phyloP scores from a whole-genome alignment of 2,888 invertebrate species.

The Ornithoptera priamus region DNA sequence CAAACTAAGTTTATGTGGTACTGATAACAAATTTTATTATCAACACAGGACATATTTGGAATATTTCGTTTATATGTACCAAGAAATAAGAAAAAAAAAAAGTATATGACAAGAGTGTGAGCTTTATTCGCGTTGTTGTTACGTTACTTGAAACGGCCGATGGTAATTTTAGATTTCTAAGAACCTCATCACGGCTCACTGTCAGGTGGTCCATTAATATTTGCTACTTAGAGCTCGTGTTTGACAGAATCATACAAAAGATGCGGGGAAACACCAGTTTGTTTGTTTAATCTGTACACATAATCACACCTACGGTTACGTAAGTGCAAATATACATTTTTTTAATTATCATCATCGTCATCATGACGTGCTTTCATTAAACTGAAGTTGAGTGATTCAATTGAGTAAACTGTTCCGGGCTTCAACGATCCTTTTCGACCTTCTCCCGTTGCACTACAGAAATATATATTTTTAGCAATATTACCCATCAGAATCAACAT shows the following conservation, averaged over 20 bases:
- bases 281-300: conserved; percentile 18
- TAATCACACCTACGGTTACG: conserved; percentile 3
- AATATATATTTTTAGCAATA: no score
- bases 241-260: conserved; percentile 18
- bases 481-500: no score
- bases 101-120: background rate
- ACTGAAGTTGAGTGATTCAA: no score
- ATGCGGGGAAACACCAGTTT: conserved; percentile 18
- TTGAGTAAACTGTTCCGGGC: no score
- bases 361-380: no score
- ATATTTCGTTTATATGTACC: background rate
- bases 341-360: no score
- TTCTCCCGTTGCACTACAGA: no score
- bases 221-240: conserved; percentile 9
- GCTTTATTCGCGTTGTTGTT: background rate
- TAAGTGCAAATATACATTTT: background rate
- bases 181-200: conserved; percentile 3
- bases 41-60: no score
- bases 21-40: no score
- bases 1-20: no score
- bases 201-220: conserved; percentile 14
- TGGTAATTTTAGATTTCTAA: conserved; percentile 13
- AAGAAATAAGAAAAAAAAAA: background rate
- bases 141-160: background rate
- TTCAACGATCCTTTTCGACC: no score